phyloP scores from a whole-genome alignment of 2,113 vertebrate species.

The Calyptommatus sinebrachiatus region DNA sequence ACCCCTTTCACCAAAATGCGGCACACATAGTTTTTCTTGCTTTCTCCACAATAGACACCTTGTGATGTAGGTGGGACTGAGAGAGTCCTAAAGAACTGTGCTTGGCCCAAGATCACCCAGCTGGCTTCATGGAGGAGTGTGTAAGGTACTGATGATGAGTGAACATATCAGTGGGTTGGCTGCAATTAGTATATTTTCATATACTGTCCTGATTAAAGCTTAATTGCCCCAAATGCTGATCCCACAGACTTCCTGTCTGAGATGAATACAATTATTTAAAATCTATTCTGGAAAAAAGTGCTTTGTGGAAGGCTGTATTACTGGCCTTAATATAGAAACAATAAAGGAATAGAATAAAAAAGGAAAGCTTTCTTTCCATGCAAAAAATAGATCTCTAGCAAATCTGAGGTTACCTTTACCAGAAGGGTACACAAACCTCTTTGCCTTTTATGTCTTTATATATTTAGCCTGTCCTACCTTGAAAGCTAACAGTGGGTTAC shows the following conservation, averaged over 20 bases:
- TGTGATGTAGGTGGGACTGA: too few species aligned
- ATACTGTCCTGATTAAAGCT: constrained; percentile 65
- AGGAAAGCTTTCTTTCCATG: constrained; percentile 26
- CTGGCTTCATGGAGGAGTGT: background rate
- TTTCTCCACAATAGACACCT: too few species aligned
- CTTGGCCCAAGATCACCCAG: too few species aligned
- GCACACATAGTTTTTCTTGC: too few species aligned
- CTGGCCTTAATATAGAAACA: constrained; percentile 47
- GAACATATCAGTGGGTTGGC: constrained; percentile 46
- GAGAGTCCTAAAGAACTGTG: too few species aligned
- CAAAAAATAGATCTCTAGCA: constrained; percentile 2
- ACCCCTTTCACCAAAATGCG: too few species aligned
- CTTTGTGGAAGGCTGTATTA: constrained; percentile 7
- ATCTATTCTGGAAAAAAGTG: constrained; percentile 48
- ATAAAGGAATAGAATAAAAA: constrained; percentile 47
- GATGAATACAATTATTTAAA: constrained; percentile 66
- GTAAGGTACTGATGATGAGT: constrained; percentile 36
- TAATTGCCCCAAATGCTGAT: constrained; percentile 59
- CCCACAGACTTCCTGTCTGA: constrained; percentile 60
- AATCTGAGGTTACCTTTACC: constrained; percentile 19
- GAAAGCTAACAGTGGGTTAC: constrained; percentile 5
- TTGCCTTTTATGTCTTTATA: constrained; percentile 20
- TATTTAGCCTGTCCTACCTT: constrained; percentile 9
- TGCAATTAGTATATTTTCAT: constrained; percentile 62
- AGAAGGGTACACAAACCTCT: background rate